Base-by-base conservation (phyloP, 2,113 vertebrate species). In the Camelus dromedarius region DNA sequence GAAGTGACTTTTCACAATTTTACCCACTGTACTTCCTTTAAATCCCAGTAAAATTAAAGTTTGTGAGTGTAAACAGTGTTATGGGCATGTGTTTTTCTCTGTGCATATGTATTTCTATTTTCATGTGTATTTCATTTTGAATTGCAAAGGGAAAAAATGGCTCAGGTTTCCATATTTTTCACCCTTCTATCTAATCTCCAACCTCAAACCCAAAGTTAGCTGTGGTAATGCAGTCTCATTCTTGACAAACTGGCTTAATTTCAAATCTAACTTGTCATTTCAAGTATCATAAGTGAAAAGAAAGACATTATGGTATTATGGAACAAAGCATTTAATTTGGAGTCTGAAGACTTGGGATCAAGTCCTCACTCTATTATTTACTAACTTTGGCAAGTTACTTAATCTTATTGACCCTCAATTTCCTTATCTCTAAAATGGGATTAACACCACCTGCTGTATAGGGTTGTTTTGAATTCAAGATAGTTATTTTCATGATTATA, bases 321-420 rank as follows among this genome's bases (percentile, higher is more conserved):
- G 66, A 13, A 58, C 15, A 48, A 77, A 56, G 0, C 42, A 70
- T 60, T 58, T 86, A 50, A 64, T 73, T 60, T 87, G 54, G 70
- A 82, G 26, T 70, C 83, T 42, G 16, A 89, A 89, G 42, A 69
- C 18, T 58, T 81, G 35, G 24, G 48, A 84, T 88, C 69, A 75
- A 91, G 67, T 91, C 73, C 42, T n/a, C 32, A 82, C 22, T 77
- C 28, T 81, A 60, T 89, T n/a, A 42, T 73, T 94, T 92, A 66
- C 64, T 91, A 94, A 95, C 69, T 96, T 67, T 94, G 77, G 62
- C 73, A 95, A 93, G 38, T 52, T n/a, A 60, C 38, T 94, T 95
- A 52, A 88, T 48, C 66, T 95, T 42, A 66, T 9, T 48, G 50
- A 72, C 42, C 66, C 46, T 89, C 56, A 93, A 35, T 97, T 92